Conservation (phyloP, 1,140 invertebrate genomes). For the Drosophila aff. region DNA sequence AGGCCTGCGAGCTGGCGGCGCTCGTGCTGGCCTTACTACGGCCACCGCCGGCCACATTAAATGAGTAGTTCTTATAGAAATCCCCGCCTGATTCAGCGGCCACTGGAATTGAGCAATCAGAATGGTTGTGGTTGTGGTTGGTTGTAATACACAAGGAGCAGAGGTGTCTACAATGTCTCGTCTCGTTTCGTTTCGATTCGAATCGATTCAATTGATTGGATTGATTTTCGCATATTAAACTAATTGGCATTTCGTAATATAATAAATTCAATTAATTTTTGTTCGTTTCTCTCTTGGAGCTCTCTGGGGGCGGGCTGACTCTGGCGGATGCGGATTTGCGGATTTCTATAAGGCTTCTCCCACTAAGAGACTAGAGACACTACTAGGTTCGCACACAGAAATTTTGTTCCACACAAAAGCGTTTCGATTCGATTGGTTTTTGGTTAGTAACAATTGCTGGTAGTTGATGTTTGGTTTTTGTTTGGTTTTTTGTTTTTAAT, state of each 20-base stretch:
- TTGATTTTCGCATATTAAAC: slow-evolving; percentile 60
- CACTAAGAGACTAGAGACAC: slow-evolving; percentile 40
- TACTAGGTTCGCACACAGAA: slow-evolving; percentile 51
- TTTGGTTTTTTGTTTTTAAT: slow-evolving; percentile 70
- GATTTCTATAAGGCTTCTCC: slow-evolving; percentile 82
- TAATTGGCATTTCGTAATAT: slow-evolving; percentile 73
- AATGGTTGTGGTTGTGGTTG: slow-evolving; percentile 64
- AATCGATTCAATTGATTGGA: slow-evolving; percentile 16
- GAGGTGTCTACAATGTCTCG: slow-evolving; percentile 29
- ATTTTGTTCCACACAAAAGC: slow-evolving; percentile 84
- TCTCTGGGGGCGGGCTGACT: slow-evolving; percentile 63
- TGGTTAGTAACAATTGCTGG: slow-evolving; percentile 51
- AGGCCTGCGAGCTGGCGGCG: slow-evolving; percentile 57
- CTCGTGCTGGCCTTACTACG: slow-evolving; percentile 64
- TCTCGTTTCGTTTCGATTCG: slow-evolving; percentile 36
- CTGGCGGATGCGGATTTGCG: slow-evolving; percentile 73
- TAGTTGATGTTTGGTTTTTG: slow-evolving; percentile 36
- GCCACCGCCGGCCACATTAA: slow-evolving; percentile 70
- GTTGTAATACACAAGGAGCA: slow-evolving; percentile 57
- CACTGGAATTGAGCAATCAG: slow-evolving; percentile 87
- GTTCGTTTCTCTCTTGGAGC: slow-evolving; percentile 42
- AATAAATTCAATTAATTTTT: slow-evolving; percentile 85
- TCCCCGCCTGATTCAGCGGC: slow-evolving; percentile 90
- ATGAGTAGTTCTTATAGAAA: slow-evolving; percentile 92
- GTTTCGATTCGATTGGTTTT: slow-evolving; percentile 53